Evolutionary conservation across 2,113 vertebrate genomes (phyloP).

Genomic region (Macquaria australasica): DNA sequence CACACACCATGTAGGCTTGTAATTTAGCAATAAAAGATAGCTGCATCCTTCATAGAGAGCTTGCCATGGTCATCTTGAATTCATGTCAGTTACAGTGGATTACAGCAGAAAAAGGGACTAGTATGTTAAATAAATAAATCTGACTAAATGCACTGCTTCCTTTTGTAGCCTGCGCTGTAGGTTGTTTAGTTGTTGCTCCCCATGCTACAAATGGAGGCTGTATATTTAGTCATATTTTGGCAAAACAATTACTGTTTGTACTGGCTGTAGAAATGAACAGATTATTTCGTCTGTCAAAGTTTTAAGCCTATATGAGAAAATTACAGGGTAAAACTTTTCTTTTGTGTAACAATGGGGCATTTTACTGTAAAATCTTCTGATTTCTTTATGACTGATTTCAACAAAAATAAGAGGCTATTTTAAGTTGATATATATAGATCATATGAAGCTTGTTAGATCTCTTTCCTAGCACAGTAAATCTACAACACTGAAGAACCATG

Average conservation of each 20-base stretch:
- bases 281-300: not conserved
- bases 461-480: not conserved
- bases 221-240: not conserved
- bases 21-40: not conserved
- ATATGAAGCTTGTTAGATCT: not conserved
- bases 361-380: not conserved
- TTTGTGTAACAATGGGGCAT: not conserved
- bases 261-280: not conserved
- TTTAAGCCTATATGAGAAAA: not conserved
- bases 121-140: not conserved
- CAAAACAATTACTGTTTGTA: not conserved
- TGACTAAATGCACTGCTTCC: not conserved
- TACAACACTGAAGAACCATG: slow-evolving; percentile 16
- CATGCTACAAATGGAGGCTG: not conserved
- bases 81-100: not conserved
- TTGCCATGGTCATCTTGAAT: not conserved
- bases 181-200: not conserved
- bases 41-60: not conserved
- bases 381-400: not conserved
- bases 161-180: not conserved
- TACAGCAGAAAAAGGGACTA: not conserved
- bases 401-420: not conserved
- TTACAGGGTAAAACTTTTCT: not conserved
- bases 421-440: not conserved
- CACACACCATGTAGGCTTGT: not conserved